Base-by-base conservation (phyloP, 1,140 invertebrate genomes). In the Battus philenor region DNA sequence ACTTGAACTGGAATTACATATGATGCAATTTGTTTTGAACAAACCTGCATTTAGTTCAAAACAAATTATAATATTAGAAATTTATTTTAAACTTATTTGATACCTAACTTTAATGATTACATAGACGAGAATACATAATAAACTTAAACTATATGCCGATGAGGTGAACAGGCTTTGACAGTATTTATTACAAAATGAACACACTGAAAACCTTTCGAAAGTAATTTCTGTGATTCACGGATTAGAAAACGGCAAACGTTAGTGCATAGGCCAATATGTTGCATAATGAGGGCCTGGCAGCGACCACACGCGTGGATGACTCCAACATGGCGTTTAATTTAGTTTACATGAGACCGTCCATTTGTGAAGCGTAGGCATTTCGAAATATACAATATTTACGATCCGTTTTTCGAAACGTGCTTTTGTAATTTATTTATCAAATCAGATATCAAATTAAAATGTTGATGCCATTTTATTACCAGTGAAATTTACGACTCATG, bases 241-340 rank as follows among this genome's bases (percentile, higher is more conserved):
- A 12, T 24, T 22, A 24, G 18, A 38, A 24, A 34, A 20, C 20
- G 7, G n/a, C 5, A 7, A 20, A 38, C 17, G 4, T 6, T 52
- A 33, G 17, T 30, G 38, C 53, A 47, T 50, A 46, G 59, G 55
- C 44, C 36, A 52, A 58, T 47, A 55, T 45, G 30, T 78, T 75
- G 47, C 58, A 49, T 50, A 73, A 78, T 48, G 30, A 63, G 64
- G 74, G 66, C 59, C 66, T 65, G 66, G 50, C 57, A 44, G 43
- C 38, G 54, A 53, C 38, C 24, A 50, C 49, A 49, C 49, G 26
- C 34, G 56, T 16, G 36, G 50, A 57, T 59, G 50, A 59, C 63
- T 62, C 55, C 54, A 50, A 69, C 57, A 65, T 50, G 41, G 46
- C 24, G 49, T 61, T 59, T 61, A 68, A 68, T 65, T 57, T 57